Evolutionary conservation across 2,797 vertebrate species (phyloP), one percentile per base, ranked within the genome.

Genomic region (Anguilla marmorata): DNA sequence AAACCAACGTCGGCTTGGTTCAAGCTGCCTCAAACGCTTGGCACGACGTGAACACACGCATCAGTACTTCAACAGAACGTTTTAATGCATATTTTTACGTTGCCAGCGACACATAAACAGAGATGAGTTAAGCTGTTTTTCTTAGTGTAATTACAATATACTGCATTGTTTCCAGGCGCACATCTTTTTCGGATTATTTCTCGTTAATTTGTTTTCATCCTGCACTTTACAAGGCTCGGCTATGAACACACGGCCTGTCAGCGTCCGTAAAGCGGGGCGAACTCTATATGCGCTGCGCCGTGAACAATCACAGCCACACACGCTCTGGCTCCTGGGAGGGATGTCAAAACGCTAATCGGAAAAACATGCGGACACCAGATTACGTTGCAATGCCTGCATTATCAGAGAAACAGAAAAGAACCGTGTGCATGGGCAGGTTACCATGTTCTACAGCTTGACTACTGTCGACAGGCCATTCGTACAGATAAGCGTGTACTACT

Each of bases 271-370:
- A 88, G 54, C 83, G 79, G 91, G 91, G 76, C 89, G 82, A 87
- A 87, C 84, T 82, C 66, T 87, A 87, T 66, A 72, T 45, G 41
- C 56, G 76, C 88, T 90, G 92, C 90, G 92, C 92, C 87, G 89
- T 91, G 94, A 95, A 95, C 94, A 95, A 94, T 89, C 87, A 90
- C 87, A 93, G 91, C 89, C 93, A 93, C 93, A 93, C 93, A 93
- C 90, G 87, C 93, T 90, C 93, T 92, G 91, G 37, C 69, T 33
- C 24, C n/a, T 11, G 52, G 2, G 79, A 80, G 63, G 41, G 82
- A 83, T 79, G 87, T 85, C 24, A 86, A 85, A 86, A 87, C 84
- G 60, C 85, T 87, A 87, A 89, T 86, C 58, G 86, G 83, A 85
- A 90, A 90, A 90, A 88, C 85, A 87, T 88, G 87, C 83, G 89